These are phyloP conservation scores for Bilobella aurantiaca DNA, from an alignment of 1,140 invertebrate species.

Conservation along the genomic window DNA sequence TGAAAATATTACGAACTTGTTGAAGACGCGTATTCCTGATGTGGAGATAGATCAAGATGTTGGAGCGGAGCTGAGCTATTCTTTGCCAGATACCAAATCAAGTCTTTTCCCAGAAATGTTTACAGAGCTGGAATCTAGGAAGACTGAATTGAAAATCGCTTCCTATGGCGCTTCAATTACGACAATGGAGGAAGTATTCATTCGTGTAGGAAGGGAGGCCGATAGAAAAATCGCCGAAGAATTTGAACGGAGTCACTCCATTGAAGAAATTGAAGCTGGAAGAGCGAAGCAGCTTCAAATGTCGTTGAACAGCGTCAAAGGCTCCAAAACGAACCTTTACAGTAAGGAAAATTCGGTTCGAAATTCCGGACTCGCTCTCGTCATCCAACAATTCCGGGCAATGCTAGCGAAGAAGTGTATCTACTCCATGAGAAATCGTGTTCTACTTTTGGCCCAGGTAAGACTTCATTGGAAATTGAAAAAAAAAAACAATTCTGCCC, in stretches of 20 bases:
- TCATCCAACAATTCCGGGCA: conserved; percentile 37
- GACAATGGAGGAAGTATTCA: conserved; percentile 53
- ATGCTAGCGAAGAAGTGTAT: conserved; percentile 38
- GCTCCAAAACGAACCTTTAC: conserved; percentile 14
- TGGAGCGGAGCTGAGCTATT: conserved; percentile 41
- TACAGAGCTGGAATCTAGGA: conserved; percentile 42
- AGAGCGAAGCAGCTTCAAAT: not conserved
- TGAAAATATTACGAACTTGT: conserved; percentile 39
- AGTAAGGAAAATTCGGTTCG: conserved; percentile 18
- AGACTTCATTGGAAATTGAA: too few relatives aligned
- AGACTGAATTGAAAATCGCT: conserved; percentile 42
- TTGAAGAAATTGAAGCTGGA: not conserved
- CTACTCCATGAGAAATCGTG: conserved; percentile 37
- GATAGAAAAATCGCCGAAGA: conserved; percentile 36
- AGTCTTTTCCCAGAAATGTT: conserved; percentile 42
- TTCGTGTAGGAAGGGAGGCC: conserved; percentile 54
- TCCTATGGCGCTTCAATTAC: conserved; percentile 44
- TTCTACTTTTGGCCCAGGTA: conserved; percentile 34
- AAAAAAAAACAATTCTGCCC: too few relatives aligned
- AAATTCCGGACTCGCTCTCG: conserved; percentile 34
- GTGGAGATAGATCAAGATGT: conserved; percentile 45
- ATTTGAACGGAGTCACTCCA: not conserved
- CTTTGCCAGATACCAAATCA: conserved; percentile 37
- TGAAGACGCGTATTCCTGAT: conserved; percentile 42
- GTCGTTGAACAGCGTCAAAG: not conserved